These are phyloP conservation scores for Dione juno DNA, from an alignment of 2,888 invertebrate species.

Conservation along the genomic window DNA sequence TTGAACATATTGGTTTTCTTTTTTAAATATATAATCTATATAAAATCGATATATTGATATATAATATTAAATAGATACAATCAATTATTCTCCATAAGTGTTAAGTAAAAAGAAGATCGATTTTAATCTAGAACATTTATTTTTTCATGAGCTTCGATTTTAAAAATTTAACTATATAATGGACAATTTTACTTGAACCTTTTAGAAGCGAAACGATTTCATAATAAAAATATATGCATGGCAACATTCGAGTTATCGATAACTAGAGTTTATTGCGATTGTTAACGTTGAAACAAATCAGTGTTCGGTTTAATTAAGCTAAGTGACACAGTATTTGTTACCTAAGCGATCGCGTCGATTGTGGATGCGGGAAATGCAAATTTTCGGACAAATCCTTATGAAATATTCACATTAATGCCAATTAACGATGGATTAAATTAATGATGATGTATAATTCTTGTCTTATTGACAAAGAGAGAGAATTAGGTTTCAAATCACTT, in stretches of 20 bases:
- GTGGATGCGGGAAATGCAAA: slow-evolving; percentile 55
- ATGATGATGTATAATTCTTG: not conserved
- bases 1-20: too few relatives aligned
- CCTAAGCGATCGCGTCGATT: slow-evolving; percentile 59
- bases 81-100: too few relatives aligned
- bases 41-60: too few relatives aligned
- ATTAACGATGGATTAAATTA: slow-evolving; percentile 36
- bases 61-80: too few relatives aligned
- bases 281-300: slow-evolving; percentile 44
- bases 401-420: slow-evolving; percentile 51
- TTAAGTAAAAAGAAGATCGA: too few relatives aligned
- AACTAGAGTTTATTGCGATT: slow-evolving; percentile 41
- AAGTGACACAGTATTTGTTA: slow-evolving; percentile 75
- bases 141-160: too few relatives aligned
- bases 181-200: not conserved
- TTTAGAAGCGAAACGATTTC: not conserved
- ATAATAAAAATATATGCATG: slow-evolving; percentile 38
- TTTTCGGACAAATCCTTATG: slow-evolving; percentile 47
- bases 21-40: too few relatives aligned
- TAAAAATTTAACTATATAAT: too few relatives aligned
- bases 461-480: not conserved
- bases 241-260: slow-evolving; percentile 32
- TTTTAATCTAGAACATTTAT: too few relatives aligned
- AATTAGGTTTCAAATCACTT: too few relatives aligned
- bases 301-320: slow-evolving; percentile 68